Conservation (phyloP, 2,113 vertebrate species). For the Paraplagusia blochii region DNA sequence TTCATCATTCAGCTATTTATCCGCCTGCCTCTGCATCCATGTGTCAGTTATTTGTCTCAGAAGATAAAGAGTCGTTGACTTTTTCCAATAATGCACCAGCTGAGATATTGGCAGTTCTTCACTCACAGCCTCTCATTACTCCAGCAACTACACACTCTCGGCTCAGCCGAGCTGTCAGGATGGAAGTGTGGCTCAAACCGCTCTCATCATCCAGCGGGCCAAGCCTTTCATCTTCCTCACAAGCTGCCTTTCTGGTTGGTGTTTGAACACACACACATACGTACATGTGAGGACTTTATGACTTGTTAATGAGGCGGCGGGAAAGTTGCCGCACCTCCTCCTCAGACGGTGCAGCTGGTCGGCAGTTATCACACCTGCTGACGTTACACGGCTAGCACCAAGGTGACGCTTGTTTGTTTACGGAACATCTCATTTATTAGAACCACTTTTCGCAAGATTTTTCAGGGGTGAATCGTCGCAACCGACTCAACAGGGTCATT, state of each 20-base stretch:
- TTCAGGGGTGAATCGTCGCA: background rate
- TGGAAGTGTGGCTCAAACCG: background rate
- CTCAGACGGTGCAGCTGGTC: conserved; percentile 54
- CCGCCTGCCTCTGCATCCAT: conserved; percentile 29
- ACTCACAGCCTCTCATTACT: conserved; percentile 31
- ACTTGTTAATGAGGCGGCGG: conserved; percentile 49
- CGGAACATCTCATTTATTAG: conserved; percentile 6
- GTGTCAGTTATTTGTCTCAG: conserved; percentile 18
- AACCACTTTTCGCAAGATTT: background rate
- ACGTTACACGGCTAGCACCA: conserved; percentile 21
- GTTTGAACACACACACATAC: conserved; percentile 20
- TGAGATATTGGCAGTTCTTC: conserved; percentile 31
- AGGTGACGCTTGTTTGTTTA: conserved; percentile 31
- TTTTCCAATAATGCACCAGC: conserved; percentile 26
- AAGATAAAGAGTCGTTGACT: conserved; percentile 21
- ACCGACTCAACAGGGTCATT: too few species aligned
- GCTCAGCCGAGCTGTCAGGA: conserved; percentile 14
- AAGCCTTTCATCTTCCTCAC: conserved; percentile 49
- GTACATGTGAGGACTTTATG: conserved; percentile 44
- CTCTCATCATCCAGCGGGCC: conserved; percentile 18
- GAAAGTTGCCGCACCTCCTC: conserved; percentile 44
- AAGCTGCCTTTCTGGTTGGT: conserved; percentile 36
- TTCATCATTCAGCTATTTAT: conserved; percentile 20
- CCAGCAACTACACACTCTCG: conserved; percentile 11
- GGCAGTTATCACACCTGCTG: conserved; percentile 47